Percentiles rank a stretch among this genome's conserved stretches.
phyloP scores from a whole-genome alignment of 1,140 invertebrate genomes.

The Atta cephalotes region DNA sequence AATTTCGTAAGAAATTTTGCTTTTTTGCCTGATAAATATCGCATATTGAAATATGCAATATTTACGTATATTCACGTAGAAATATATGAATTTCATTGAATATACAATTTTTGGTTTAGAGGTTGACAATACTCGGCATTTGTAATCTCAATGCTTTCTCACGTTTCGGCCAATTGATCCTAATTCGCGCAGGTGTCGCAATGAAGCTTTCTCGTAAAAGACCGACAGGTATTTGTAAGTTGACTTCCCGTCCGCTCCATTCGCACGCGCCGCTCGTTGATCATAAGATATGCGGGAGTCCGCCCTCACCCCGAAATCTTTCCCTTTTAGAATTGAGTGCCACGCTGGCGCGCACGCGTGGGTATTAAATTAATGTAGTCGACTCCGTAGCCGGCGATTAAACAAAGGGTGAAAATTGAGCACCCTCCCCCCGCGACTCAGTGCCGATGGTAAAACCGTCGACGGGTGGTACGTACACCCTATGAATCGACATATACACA shows the following conservation, averaged over 20 bases:
- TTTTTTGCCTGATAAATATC: neutral
- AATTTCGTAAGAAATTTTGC: neutral
- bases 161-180: neutral
- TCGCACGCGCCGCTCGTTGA: conserved; percentile 12
- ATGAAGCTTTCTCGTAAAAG: neutral
- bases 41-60: neutral
- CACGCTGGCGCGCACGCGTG: conserved; percentile 71
- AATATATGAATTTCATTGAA: neutral
- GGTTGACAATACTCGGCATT: neutral
- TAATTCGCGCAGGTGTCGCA: conserved; percentile 43
- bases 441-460: conserved; percentile 37
- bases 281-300: conserved; percentile 59
- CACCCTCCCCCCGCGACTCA: conserved; percentile 62
- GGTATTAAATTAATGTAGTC: conserved; percentile 85
- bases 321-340: conserved; percentile 43
- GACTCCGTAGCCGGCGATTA: conserved; percentile 82
- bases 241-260: neutral
- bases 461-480: conserved; percentile 34
- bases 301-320: neutral
- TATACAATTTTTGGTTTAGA: neutral
- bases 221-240: conserved; percentile 23
- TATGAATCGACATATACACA: neutral
- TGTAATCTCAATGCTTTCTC: neutral
- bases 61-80: neutral
- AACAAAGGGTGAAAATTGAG: conserved; percentile 86